A percentile compares a stretch with the other conserved stretches of the same genome.
Evolutionary conservation across 2,888 invertebrate genomes (phyloP).

Genomic region (Deilephila elpenor): DNA sequence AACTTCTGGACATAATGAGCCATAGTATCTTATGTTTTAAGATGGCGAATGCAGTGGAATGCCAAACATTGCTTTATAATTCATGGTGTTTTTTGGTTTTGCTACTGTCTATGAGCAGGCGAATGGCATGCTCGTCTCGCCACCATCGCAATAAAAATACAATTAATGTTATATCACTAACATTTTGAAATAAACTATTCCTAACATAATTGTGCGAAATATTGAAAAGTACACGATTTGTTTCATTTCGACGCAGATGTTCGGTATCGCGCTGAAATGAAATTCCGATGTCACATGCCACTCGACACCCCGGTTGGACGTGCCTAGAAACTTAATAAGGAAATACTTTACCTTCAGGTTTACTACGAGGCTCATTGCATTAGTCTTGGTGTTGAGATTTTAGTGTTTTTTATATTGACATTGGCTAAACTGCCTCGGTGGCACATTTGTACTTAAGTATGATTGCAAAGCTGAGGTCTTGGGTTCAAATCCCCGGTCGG

Average conservation of each 20-base stretch:
- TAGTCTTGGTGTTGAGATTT: not conserved
- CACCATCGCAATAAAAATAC: too few relatives aligned
- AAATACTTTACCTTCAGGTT: slow-evolving; percentile 7
- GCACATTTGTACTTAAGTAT: too few relatives aligned
- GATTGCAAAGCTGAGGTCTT: too few relatives aligned
- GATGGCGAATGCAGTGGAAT: too few relatives aligned
- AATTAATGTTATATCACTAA: too few relatives aligned
- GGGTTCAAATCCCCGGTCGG: too few relatives aligned
- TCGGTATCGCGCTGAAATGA: slow-evolving; percentile 28
- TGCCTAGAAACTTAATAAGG: slow-evolving; percentile 23
- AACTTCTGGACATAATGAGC: too few relatives aligned
- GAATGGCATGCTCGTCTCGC: too few relatives aligned
- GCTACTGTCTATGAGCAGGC: too few relatives aligned
- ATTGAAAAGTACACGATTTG: slow-evolving; percentile 21
- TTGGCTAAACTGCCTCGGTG: not conserved
- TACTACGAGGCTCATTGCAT: not conserved
- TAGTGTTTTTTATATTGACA: not conserved
- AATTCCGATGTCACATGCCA: slow-evolving; percentile 30
- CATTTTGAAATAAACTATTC: not conserved
- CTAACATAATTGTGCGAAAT: not conserved
- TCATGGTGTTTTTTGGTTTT: too few relatives aligned
- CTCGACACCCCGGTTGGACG: slow-evolving; percentile 19
- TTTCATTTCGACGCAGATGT: slow-evolving; percentile 29
- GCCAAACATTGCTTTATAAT: too few relatives aligned
- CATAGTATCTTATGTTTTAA: too few relatives aligned